Conservation (phyloP, 2,113 vertebrate species). For the Symphodus melops region DNA sequence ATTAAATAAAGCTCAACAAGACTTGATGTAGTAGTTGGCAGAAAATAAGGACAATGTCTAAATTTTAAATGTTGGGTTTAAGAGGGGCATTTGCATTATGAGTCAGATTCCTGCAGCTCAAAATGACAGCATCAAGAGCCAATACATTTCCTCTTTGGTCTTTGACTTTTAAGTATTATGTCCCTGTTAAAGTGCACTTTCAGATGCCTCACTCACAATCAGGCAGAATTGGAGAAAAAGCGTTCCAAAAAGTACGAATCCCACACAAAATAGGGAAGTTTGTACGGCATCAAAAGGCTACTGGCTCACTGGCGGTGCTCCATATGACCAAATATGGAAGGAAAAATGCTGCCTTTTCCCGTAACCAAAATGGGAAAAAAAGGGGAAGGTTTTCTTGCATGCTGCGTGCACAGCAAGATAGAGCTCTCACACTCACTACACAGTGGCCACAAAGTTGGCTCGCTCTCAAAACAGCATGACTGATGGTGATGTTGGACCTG, state of each 20-base stretch:
- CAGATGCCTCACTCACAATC: constrained; percentile 73
- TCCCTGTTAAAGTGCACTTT: constrained; percentile 63
- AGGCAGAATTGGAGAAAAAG: constrained; percentile 59
- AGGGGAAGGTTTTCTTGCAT: constrained; percentile 67
- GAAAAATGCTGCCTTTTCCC: constrained; percentile 86
- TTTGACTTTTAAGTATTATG: constrained; percentile 56
- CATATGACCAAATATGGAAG: constrained; percentile 88
- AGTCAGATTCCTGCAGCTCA: constrained; percentile 34
- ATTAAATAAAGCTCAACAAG: constrained; percentile 47
- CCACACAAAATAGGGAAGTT: constrained; percentile 82
- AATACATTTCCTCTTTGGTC: constrained; percentile 24
- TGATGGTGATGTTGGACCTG: constrained; percentile 63
- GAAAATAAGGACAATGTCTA: constrained; percentile 32
- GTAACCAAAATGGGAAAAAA: constrained; percentile 80
- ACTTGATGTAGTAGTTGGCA: constrained; percentile 47
- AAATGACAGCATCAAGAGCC: constrained; percentile 34
- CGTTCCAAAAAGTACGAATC: constrained; percentile 76
- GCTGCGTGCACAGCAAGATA: constrained; percentile 81
- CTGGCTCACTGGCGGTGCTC: constrained; percentile 82
- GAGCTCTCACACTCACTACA: constrained; percentile 77
- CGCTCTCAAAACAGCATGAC: constrained; percentile 65
- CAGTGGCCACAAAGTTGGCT: constrained; percentile 71
- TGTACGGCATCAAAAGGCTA: constrained; percentile 83
- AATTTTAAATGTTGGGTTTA: constrained; percentile 61
- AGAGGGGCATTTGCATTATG: constrained; percentile 65